Conservation (phyloP, 2,113 vertebrate genomes). For the Gallinago paraguaiae region DNA sequence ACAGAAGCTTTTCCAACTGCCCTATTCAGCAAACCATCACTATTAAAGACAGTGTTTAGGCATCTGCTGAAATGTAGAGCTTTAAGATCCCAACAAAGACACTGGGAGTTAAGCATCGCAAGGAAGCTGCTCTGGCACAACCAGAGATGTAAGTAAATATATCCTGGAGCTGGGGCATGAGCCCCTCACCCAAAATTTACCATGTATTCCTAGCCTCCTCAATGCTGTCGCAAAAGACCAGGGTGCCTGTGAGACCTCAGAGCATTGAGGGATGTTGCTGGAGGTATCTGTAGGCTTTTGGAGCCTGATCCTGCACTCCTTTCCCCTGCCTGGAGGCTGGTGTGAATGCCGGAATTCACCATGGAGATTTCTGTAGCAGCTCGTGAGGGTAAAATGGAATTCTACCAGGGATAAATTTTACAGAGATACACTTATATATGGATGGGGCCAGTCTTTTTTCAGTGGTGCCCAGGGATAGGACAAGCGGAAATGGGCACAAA, state of each 20-base stretch:
- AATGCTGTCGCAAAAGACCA: neutral
- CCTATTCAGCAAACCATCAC: constrained; percentile 1
- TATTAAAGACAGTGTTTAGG: neutral
- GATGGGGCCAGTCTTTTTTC: neutral
- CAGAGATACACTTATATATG: neutral
- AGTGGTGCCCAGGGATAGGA: too few relatives aligned
- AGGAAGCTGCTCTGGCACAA: neutral
- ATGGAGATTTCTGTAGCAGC: neutral
- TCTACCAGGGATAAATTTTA: neutral
- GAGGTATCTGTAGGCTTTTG: neutral
- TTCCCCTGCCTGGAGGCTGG: neutral
- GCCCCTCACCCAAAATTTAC: neutral
- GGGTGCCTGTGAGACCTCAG: neutral
- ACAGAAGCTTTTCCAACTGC: neutral
- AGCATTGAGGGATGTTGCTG: neutral
- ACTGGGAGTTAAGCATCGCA: fast-evolving
- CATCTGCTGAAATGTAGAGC: neutral
- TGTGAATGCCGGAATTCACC: neutral
- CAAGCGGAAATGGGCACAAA: too few relatives aligned
- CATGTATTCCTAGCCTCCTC: fast-evolving
- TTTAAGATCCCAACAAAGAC: neutral
- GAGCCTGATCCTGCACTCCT: neutral
- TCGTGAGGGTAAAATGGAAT: neutral
- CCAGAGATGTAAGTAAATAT: neutral
- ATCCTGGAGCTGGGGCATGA: neutral